A percentile compares a stretch with the other conserved stretches of the same genome.
phyloP scores from a whole-genome alignment of 2,113 vertebrate genomes.

The Muntiacus reevesi region DNA sequence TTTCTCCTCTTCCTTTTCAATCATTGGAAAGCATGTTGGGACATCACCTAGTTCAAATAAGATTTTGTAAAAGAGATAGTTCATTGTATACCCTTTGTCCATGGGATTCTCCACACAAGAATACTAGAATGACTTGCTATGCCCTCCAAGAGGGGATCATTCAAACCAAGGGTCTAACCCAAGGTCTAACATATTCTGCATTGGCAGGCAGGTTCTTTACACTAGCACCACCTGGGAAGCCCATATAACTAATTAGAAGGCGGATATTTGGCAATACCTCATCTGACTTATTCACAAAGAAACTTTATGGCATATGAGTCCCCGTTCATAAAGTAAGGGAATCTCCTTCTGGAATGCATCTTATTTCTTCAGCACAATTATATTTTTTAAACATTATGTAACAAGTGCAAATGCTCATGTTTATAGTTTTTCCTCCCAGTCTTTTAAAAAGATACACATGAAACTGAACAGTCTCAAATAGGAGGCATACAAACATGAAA shows the following conservation, averaged over 20 bases:
- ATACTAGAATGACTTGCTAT: neutral
- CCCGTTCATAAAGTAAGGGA: neutral
- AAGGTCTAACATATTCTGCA: neutral
- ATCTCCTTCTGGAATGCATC: neutral
- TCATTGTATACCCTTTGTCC: neutral
- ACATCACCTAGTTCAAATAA: constrained; percentile 31
- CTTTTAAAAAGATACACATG: neutral
- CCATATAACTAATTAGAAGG: neutral
- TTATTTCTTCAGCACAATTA: neutral
- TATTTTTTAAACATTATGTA: neutral
- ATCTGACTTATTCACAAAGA: neutral
- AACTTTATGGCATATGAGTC: neutral
- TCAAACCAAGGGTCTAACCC: neutral
- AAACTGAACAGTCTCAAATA: neutral
- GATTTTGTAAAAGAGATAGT: neutral
- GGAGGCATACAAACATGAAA: neutral
- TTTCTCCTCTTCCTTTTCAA: constrained; percentile 20
- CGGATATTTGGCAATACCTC: neutral
- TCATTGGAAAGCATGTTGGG: constrained; percentile 6
- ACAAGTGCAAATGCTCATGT: neutral
- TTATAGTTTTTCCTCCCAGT: neutral
- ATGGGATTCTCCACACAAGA: neutral
- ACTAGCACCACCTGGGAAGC: neutral
- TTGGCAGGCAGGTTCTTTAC: neutral
- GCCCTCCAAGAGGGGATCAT: neutral